These are phyloP conservation scores for Lutraria lutraria DNA, from an alignment of 2,888 invertebrate genomes.

Conservation along the genomic window DNA sequence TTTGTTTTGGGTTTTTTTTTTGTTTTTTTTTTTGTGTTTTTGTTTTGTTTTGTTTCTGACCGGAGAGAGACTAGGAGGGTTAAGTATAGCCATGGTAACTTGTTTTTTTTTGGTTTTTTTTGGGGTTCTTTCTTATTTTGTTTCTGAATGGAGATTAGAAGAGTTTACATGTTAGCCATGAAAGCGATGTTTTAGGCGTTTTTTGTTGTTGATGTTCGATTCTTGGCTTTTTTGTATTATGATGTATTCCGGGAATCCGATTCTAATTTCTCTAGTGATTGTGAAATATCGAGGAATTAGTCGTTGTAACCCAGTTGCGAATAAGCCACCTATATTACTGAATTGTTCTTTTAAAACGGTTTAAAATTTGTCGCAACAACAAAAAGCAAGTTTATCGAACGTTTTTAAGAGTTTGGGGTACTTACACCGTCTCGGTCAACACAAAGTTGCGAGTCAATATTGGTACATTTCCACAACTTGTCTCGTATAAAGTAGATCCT, in stretches of 20 bases:
- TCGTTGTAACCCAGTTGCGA: no score
- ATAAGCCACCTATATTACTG: no score
- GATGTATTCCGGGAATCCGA: no score
- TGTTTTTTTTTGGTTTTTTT: background rate
- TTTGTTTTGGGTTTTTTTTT: no score
- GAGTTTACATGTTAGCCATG: background rate
- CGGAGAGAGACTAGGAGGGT: no score
- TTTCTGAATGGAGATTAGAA: background rate
- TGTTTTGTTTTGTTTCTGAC: no score
- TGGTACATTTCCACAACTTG: constrained; percentile 75
- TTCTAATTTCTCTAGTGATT: no score
- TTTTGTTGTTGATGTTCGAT: background rate
- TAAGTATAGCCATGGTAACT: background rate
- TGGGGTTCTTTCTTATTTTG: no score
- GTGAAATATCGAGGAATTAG: no score
- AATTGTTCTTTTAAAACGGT: background rate
- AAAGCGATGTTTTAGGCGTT: background rate
- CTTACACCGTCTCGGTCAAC: constrained; percentile 76
- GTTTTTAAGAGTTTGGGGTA: background rate
- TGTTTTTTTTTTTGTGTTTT: no score
- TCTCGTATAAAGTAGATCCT: constrained; percentile 73
- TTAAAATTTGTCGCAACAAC: background rate
- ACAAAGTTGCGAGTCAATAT: constrained; percentile 75
- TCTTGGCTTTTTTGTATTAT: background rate
- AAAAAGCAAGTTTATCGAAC: background rate